Conservation (phyloP, 2,888 invertebrate species). For the Agrotis exclamationis region DNA sequence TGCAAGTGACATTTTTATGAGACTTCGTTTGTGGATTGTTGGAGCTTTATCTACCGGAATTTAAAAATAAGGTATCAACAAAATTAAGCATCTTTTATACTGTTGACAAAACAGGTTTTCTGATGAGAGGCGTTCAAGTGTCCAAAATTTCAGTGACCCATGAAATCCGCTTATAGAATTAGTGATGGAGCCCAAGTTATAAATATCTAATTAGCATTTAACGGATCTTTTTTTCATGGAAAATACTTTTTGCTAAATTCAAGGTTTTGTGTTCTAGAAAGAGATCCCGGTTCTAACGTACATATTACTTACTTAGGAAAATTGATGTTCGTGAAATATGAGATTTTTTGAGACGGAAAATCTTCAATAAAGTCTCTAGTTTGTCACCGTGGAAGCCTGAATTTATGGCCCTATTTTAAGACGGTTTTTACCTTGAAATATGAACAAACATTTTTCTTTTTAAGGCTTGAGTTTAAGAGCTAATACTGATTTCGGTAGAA, state of each 20-base stretch:
- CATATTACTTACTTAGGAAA: conserved; percentile 46
- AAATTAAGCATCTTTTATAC: conserved; percentile 30
- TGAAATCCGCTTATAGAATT: conserved; percentile 60
- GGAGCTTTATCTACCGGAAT: conserved; percentile 33
- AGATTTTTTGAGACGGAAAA: conserved; percentile 35
- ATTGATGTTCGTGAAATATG: conserved; percentile 43
- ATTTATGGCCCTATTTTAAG: conserved; percentile 42
- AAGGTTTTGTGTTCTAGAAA: conserved; percentile 9
- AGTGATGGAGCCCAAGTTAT: conserved; percentile 44
- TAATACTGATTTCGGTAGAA: not conserved
- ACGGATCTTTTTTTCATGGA: conserved; percentile 33
- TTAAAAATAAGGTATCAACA: conserved; percentile 48
- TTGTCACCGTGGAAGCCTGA: conserved; percentile 24
- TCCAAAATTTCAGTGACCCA: conserved; percentile 66
- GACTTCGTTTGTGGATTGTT: conserved; percentile 30
- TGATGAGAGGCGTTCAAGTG: conserved; percentile 61
- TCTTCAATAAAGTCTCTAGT: conserved; percentile 39
- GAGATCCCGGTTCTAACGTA: not conserved
- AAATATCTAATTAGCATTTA: conserved; percentile 43
- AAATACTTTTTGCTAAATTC: conserved; percentile 47
- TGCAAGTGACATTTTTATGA: conserved; percentile 53
- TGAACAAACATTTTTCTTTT: conserved; percentile 24
- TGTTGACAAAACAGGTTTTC: conserved; percentile 32
- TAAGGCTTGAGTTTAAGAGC: not conserved
- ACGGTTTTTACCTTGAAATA: conserved; percentile 19